Conservation (phyloP, 2,797 vertebrate genomes). For the Orestias chungarensis region DNA sequence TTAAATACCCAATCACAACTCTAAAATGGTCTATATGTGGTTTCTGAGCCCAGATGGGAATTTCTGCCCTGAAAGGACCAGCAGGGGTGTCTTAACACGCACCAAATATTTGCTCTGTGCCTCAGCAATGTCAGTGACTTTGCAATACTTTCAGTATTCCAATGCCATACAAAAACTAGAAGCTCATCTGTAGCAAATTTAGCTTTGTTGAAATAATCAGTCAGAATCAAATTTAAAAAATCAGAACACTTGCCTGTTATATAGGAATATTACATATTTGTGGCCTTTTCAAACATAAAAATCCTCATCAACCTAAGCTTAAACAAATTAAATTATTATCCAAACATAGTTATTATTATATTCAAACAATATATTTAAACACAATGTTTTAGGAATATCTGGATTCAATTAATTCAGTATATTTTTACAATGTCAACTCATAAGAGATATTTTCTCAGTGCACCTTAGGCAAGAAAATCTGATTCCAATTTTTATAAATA, state of each 20-base stretch:
- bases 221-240: not conserved
- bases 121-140: not conserved
- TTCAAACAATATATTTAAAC: not conserved
- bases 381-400: not conserved
- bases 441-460: not conserved
- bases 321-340: not conserved
- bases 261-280: not conserved
- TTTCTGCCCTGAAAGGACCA: slow-evolving; percentile 19
- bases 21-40: slow-evolving; percentile 28
- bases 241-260: not conserved
- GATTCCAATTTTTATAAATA: not conserved
- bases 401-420: not conserved
- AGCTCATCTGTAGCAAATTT: not conserved
- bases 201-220: not conserved
- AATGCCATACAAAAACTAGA: not conserved
- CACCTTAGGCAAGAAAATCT: not conserved
- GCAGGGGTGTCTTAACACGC: not conserved
- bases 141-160: not conserved
- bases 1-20: slow-evolving; percentile 54
- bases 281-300: not conserved
- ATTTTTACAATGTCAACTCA: not conserved
- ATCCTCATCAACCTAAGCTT: not conserved
- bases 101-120: not conserved
- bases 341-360: not conserved
- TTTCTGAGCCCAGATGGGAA: slow-evolving; percentile 27